Percentiles rank a stretch among this genome's conserved stretches.
These are phyloP conservation scores for Cecidostiba fungosa DNA, from an alignment of 2,888 invertebrate species.

Conservation along the genomic window DNA sequence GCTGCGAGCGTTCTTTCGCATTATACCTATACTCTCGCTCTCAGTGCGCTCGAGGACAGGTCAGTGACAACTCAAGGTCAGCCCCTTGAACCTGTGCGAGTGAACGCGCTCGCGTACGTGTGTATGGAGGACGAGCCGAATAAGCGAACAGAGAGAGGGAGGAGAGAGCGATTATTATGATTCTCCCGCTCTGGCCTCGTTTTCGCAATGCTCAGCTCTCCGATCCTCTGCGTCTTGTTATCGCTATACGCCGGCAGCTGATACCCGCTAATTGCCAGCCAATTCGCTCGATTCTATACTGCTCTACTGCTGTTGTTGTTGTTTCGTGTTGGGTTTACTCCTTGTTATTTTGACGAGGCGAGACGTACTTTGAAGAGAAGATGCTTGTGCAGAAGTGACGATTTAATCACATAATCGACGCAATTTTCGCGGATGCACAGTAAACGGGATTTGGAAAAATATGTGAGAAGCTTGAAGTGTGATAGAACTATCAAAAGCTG, in stretches of 20 bases:
- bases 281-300: not conserved
- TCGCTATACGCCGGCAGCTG: not conserved
- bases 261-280: conserved; percentile 39
- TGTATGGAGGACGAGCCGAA: conserved; percentile 29
- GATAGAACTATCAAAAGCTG: too few species aligned
- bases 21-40: conserved; percentile 31
- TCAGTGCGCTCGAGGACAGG: conserved; percentile 66
- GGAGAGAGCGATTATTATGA: conserved; percentile 30
- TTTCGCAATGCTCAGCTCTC: conserved; percentile 33
- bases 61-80: conserved; percentile 70
- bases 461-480: too few species aligned
- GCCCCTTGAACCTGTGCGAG: conserved; percentile 62
- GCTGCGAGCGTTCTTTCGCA: not conserved
- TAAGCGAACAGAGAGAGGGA: not conserved
- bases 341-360: not conserved
- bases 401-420: too few species aligned
- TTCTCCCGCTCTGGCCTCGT: conserved; percentile 41
- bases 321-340: not conserved
- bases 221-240: not conserved
- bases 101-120: not conserved
- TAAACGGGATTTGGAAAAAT: too few species aligned
- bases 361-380: not conserved
- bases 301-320: not conserved
- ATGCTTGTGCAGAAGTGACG: too few species aligned
- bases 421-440: too few species aligned